phyloP scores from a whole-genome alignment of 2,797 vertebrate species.

The Odontamblyopus rebecca region DNA sequence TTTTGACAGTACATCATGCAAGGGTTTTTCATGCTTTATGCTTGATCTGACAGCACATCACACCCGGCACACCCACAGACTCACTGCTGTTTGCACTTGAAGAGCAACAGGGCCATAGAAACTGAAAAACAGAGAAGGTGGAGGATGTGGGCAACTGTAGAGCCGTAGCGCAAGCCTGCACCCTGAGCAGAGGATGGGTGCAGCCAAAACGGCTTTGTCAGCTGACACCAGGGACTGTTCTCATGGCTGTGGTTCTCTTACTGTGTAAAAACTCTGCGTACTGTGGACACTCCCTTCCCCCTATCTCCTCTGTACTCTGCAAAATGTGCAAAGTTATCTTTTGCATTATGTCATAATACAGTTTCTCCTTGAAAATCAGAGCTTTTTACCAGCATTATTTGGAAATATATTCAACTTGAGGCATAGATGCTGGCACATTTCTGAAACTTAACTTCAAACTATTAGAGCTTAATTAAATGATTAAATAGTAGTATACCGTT shows the following conservation, averaged over 20 bases:
- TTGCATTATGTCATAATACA: not conserved
- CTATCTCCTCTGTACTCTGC: constrained; percentile 11
- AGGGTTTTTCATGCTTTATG: constrained; percentile 22
- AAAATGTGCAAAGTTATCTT: constrained; percentile 30
- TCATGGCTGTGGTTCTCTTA: constrained; percentile 63
- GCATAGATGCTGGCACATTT: not conserved
- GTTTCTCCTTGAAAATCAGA: not conserved
- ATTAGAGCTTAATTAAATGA: not conserved
- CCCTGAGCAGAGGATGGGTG: constrained; percentile 60
- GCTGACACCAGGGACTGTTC: constrained; percentile 60
- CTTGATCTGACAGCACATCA: constrained; percentile 42
- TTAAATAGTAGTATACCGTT: not conserved
- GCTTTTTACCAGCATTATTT: not conserved
- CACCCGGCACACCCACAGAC: constrained; percentile 56
- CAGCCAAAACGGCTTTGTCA: constrained; percentile 62
- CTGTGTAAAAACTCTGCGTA: constrained; percentile 45
- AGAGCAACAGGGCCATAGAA: constrained; percentile 49
- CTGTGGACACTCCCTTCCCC: constrained; percentile 42
- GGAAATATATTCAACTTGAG: not conserved
- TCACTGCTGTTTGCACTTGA: constrained; percentile 34
- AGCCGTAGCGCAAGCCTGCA: constrained; percentile 57
- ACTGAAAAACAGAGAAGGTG: constrained; percentile 56
- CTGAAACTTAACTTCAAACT: not conserved
- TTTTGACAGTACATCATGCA: constrained; percentile 16
- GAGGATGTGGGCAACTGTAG: constrained; percentile 67